Base-by-base conservation (phyloP, 92 coral and sea anemone species). In the Isaurus tuberculatus region DNA sequence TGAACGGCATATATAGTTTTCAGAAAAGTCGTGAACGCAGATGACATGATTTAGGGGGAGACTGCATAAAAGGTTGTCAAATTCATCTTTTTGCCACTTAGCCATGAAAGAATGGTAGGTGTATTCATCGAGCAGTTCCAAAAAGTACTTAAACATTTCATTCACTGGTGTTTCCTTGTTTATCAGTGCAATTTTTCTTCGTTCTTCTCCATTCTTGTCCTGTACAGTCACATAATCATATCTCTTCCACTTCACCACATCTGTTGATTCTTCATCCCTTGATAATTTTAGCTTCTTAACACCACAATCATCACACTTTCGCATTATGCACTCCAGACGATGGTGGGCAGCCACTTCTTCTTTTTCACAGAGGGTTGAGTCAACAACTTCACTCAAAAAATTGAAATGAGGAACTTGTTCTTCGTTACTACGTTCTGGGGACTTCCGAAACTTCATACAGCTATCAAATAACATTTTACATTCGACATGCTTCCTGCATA, bases 91-190 rank as follows among this genome's bases (percentile, higher is more conserved):
- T 14, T 48, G 65, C 79, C 79, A 73, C 75, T 86, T 85, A 66
- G 92, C 92, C 84, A 84, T 82, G 85, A 86, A 88, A 37, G 91
- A 74, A 61, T 88, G 94, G 79, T 84, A 80, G 19, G 88, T 31
- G 43, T 87, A 91, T 0, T 75, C 87, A 19, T 75, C 28, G 31
- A 91, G 90, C 2, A 91, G 94, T 11, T 68, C 67, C 27, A 34
- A 16, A 53, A 91, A 82, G 51, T 79, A 85, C 43, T 75, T 15
- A 60, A 92, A 92, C 91, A 92, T 86, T 75, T 86, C 95, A 60
- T 49, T 57, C 8, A 84, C 86, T 9, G 91, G 86, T 2, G 92
- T 92, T 29, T 83, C 73, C 26, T 92, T 92, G 33, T 29, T 44
- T 3, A 92, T 87, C 33, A 92, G 61, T 70, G 88, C 61, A 34